Conservation (phyloP, 2,797 vertebrate genomes). For the Oreochromis grahami region DNA sequence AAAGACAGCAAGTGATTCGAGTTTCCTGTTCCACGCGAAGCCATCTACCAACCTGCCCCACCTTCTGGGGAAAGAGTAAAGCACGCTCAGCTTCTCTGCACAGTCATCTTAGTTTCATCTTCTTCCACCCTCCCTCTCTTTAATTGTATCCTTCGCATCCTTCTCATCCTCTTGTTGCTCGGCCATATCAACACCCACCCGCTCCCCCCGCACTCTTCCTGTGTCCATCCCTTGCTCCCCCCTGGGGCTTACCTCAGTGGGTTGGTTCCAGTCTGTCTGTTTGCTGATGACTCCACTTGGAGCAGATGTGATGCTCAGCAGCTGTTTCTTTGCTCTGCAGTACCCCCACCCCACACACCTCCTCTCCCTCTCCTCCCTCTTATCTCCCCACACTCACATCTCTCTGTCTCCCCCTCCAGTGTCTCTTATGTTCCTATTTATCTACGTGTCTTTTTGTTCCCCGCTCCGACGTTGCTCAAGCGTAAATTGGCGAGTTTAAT, state of each 20-base stretch:
- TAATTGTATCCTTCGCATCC: slow-evolving; percentile 47
- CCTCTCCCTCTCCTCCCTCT: background rate
- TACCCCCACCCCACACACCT: background rate
- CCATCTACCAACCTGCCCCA: background rate
- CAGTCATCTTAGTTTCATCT: slow-evolving; percentile 12
- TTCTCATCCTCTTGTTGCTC: background rate
- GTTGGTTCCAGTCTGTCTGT: slow-evolving; percentile 75
- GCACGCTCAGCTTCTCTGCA: background rate
- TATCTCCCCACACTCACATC: background rate
- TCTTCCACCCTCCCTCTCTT: slow-evolving; percentile 24
- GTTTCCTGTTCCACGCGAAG: slow-evolving; percentile 22
- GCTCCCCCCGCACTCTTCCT: background rate
- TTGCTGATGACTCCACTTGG: slow-evolving; percentile 74
- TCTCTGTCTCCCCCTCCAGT: slow-evolving; percentile 7
- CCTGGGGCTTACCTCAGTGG: slow-evolving; percentile 66
- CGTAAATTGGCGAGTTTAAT: slow-evolving; percentile 41
- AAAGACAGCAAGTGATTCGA: slow-evolving; percentile 25
- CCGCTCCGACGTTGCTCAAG: background rate
- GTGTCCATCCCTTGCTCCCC: slow-evolving; percentile 51
- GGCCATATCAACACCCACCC: background rate
- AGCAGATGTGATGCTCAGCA: slow-evolving; percentile 81
- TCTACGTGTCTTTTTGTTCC: slow-evolving; percentile 21
- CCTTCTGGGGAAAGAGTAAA: slow-evolving; percentile 10
- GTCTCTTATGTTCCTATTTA: slow-evolving; percentile 45
- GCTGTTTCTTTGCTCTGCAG: slow-evolving; percentile 69